Conservation (phyloP, 2,113 vertebrate genomes). For the Ginglymostoma cirratum region DNA sequence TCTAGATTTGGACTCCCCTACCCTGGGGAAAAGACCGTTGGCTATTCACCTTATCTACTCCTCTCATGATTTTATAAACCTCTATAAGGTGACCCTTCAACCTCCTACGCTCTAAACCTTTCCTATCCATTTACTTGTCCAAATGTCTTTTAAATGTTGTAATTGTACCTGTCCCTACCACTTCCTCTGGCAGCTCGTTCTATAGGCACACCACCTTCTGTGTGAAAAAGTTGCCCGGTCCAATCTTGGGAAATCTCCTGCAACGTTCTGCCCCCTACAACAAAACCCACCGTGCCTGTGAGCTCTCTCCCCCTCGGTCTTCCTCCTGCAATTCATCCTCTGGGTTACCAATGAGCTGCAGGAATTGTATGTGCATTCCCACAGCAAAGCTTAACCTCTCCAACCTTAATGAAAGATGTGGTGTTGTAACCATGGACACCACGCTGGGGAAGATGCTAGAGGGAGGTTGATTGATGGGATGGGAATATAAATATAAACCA, state of each 20-base stretch:
- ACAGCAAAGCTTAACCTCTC: background rate
- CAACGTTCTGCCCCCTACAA: background rate
- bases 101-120: too few species aligned
- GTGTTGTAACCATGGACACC: background rate
- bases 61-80: too few species aligned
- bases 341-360: background rate
- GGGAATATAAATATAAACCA: background rate
- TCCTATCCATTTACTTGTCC: too few species aligned
- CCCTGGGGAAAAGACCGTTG: too few species aligned
- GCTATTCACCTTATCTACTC: too few species aligned
- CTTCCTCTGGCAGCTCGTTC: too few species aligned
- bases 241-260: background rate
- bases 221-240: background rate
- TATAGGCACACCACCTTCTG: too few species aligned
- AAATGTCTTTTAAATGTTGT: too few species aligned
- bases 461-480: background rate
- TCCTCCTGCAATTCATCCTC: background rate
- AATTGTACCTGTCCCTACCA: too few species aligned
- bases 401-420: background rate
- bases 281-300: background rate
- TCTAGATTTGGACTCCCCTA: too few species aligned
- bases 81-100: too few species aligned
- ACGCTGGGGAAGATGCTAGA: background rate
- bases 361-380: constrained; percentile 2
- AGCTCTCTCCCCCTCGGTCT: background rate